A percentile compares a stretch with the other conserved stretches of the same genome.
These are phyloP conservation scores for Tupaia tana DNA, from an alignment of 2,113 vertebrate genomes.

Conservation along the genomic window DNA sequence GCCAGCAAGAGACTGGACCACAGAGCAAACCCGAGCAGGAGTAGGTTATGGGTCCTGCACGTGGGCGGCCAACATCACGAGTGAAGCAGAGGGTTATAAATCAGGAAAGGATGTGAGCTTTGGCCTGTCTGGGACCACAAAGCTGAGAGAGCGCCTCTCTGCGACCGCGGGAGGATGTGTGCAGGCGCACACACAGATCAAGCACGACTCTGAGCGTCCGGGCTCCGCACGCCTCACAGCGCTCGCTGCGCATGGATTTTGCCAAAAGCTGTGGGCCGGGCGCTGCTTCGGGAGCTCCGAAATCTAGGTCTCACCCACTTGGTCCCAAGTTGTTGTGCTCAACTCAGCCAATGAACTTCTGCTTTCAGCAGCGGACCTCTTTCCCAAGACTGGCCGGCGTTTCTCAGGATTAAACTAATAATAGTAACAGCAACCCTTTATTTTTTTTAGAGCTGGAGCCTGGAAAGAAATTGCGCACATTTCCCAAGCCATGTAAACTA, in stretches of 20 bases:
- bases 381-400: not conserved
- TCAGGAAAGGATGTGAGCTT: not conserved
- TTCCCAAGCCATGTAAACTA: not conserved
- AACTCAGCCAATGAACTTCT: not conserved
- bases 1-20: not conserved
- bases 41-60: not conserved
- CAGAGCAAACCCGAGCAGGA: not conserved
- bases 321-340: not conserved
- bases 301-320: not conserved
- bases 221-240: rapidly evolving
- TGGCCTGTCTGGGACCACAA: not conserved
- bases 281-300: not conserved
- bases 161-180: not conserved
- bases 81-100: not conserved
- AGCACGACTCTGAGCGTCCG: no score
- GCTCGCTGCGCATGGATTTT: rapidly evolving
- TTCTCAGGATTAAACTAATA: not conserved
- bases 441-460: not conserved
- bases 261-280: rapidly evolving
- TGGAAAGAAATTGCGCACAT: not conserved
- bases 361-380: not conserved
- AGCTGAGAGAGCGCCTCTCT: not conserved
- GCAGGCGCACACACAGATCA: not conserved
- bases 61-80: rapidly evolving
- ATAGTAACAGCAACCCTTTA: not conserved